These are phyloP conservation scores for Ascidia mentula DNA, from an alignment of 23 tunicate genomes.

Conservation along the genomic window DNA sequence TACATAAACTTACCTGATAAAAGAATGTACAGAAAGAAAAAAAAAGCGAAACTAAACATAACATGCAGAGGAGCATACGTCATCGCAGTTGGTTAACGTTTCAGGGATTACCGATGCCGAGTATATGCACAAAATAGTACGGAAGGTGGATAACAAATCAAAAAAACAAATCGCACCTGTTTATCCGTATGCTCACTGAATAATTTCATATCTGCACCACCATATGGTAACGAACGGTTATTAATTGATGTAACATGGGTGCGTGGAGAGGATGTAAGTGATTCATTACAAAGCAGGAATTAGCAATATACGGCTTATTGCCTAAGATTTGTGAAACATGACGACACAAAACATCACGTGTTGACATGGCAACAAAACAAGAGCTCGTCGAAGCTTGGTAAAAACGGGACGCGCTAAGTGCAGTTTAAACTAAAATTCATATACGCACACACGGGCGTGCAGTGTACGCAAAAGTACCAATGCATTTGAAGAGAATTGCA, in stretches of 20 bases:
- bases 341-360: background rate
- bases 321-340: too few relatives aligned
- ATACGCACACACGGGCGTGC: background rate
- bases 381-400: background rate
- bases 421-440: background rate
- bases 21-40: background rate
- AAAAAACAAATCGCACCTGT: background rate
- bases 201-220: background rate
- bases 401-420: background rate
- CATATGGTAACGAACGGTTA: background rate
- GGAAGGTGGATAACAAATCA: background rate
- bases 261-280: background rate
- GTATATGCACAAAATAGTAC: background rate
- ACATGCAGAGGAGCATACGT: background rate
- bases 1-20: background rate
- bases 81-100: too few relatives aligned
- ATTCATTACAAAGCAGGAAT: background rate
- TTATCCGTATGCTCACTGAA: background rate
- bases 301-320: background rate
- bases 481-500: constrained; percentile 2
- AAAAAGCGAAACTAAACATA: background rate
- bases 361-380: too few relatives aligned
- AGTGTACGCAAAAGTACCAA: background rate
- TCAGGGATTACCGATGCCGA: too few relatives aligned
- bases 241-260: background rate